Base-by-base conservation (phyloP, 2,888 invertebrate genomes). In the Congeria kusceri region DNA sequence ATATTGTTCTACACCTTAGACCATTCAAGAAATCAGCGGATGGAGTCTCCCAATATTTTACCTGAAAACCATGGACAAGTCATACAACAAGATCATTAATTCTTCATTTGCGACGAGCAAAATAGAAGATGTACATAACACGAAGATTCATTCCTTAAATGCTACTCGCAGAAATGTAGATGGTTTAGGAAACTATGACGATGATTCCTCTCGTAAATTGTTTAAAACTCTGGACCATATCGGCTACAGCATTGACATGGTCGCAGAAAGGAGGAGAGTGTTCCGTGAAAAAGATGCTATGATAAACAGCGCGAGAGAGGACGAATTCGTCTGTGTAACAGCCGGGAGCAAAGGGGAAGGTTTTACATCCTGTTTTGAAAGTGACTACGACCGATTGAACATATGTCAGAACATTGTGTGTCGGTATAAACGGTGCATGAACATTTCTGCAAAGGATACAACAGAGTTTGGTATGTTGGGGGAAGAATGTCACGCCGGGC, bases 281-380 rank as follows among this genome's bases (percentile, higher is more conserved):
- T 65, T 53, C 28, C 18, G n/a, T 20, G 29, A 65, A 3, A 65
- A 53, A 49, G 56, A 65, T 23, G 65, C n/a, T 13, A 49, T 65
- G 20, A 28, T 53, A n/a, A 53, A 29, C 20, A 53, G 53, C 11
- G 28, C 11, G 4, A 57, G 67, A 57, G 5, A n/a, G 44, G 25
- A n/a, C n/a, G 53, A 65, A 49, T 0, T 67, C 56, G 39, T 39
- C 18, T n/a, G 18, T 13, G 28, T 59, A 7, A 61, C 47, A 18
- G 73, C 53, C 20, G 65, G 73, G 11, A 67, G 66, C 46, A 65
- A 67, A 29, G 66, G 32, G 3, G 73, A 67, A 39, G 66, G 73
- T 1, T 47, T 73, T 0, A 28, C 66, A 4, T 73, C 61, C 0
- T 67, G 53, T 56, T 56, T 57, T 61, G 66, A 73, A 39, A 67